These are phyloP conservation scores for Edolisoma coerulescens DNA, from an alignment of 2,113 vertebrate genomes.

Conservation along the genomic window DNA sequence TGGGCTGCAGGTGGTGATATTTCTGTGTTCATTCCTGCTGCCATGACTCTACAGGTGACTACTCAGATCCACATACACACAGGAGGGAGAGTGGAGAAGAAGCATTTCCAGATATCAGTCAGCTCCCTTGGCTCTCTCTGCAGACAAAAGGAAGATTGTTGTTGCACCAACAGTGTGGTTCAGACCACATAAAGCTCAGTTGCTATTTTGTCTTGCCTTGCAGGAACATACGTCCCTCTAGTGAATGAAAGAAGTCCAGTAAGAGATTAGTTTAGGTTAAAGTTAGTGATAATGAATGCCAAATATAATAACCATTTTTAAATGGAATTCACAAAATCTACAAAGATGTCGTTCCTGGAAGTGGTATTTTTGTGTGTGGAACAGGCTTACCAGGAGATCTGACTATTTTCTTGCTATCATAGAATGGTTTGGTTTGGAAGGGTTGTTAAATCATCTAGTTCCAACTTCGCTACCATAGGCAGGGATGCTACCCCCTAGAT, in stretches of 20 bases:
- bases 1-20: rapidly evolving
- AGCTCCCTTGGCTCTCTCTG: neutral
- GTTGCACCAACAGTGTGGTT: neutral
- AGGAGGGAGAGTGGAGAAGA: neutral
- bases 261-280: neutral
- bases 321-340: neutral
- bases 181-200: neutral
- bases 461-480: neutral
- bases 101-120: rapidly evolving
- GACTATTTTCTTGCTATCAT: neutral
- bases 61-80: neutral
- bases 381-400: neutral
- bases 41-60: neutral
- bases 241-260: neutral
- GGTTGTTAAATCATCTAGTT: neutral
- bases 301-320: neutral
- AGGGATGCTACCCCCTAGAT: neutral
- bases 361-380: neutral
- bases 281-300: neutral
- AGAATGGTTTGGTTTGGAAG: neutral
- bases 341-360: neutral
- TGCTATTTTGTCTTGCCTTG: neutral
- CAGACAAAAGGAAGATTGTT: neutral
- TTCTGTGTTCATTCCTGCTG: neutral
- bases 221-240: neutral